Percentiles rank a stretch among this genome's conserved stretches.
Conservation (phyloP, 2,113 vertebrate genomes). For the Grus americana region DNA sequence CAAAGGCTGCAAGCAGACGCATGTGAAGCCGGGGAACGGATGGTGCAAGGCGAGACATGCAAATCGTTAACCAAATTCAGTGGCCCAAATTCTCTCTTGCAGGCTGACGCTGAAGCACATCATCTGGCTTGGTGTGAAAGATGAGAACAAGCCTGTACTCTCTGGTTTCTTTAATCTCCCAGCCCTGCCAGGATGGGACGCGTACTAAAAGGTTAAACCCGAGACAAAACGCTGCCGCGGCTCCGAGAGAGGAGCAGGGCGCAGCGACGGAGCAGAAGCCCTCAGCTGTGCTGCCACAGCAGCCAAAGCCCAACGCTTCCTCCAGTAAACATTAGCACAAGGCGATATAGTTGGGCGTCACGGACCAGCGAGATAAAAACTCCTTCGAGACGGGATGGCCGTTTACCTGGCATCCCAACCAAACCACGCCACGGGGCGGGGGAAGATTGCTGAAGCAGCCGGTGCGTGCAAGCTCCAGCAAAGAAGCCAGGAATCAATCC, state of each 20-base stretch:
- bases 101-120: background rate
- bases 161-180: background rate
- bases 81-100: background rate
- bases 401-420: background rate
- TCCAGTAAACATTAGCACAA: conserved; percentile 21
- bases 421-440: background rate
- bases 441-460: background rate
- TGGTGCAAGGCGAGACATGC: background rate
- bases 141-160: background rate
- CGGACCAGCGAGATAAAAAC: background rate
- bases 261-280: background rate
- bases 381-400: background rate
- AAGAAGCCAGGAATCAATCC: background rate
- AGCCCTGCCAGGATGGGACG: background rate
- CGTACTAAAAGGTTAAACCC: background rate
- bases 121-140: background rate
- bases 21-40: background rate
- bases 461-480: fast-evolving
- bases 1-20: background rate
- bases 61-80: background rate
- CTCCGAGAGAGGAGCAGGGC: background rate
- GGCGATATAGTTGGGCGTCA: background rate
- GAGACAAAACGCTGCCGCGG: background rate
- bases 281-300: background rate
- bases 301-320: background rate